Evolutionary conservation across 2,797 vertebrate genomes (phyloP).

Genomic region (Tamandua tetradactyla): DNA sequence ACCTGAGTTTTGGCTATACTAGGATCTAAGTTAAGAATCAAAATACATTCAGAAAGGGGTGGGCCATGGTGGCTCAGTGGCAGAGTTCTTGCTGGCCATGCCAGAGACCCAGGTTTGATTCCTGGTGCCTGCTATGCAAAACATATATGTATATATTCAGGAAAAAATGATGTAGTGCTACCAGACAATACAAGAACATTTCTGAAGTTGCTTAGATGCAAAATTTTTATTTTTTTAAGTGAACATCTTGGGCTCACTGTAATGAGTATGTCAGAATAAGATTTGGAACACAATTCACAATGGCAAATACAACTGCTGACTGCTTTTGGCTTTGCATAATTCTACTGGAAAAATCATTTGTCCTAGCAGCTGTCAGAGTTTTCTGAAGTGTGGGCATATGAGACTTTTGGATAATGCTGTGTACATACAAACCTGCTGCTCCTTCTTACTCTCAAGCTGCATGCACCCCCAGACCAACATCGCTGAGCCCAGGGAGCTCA

Average conservation of each 20-base stretch:
- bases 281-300: constrained; percentile 36
- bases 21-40: constrained; percentile 30
- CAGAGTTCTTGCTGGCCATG: too few species aligned
- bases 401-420: constrained; percentile 25
- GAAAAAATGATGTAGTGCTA: too few species aligned
- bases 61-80: too few species aligned
- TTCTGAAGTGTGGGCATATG: neutral
- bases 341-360: constrained; percentile 24
- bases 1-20: constrained; percentile 13
- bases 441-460: neutral
- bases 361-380: constrained; percentile 7
- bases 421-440: neutral
- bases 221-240: constrained; percentile 52
- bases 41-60: constrained; percentile 49
- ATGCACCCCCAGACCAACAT: neutral
- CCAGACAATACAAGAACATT: neutral
- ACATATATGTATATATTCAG: too few species aligned
- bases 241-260: constrained; percentile 60
- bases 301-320: constrained; percentile 38
- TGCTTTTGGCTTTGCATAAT: constrained; percentile 49
- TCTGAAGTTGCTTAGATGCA: constrained; percentile 48
- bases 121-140: too few species aligned
- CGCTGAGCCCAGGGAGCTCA: neutral
- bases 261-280: constrained; percentile 52
- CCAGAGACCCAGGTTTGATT: too few species aligned